These are phyloP conservation scores for Cryptosula pallasiana DNA, from an alignment of 2,888 invertebrate species.

Conservation along the genomic window DNA sequence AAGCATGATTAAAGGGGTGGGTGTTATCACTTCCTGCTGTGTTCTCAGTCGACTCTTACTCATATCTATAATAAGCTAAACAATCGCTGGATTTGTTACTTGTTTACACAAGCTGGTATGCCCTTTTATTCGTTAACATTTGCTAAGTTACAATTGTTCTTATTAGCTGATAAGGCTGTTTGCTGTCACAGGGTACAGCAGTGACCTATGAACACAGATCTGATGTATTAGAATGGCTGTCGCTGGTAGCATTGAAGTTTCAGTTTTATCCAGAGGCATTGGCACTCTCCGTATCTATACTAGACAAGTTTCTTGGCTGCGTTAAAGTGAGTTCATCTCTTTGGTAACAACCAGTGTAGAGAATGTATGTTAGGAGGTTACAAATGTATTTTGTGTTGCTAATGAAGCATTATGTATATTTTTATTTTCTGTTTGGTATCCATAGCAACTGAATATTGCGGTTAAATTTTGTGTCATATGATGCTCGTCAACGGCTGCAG, in stretches of 20 bases:
- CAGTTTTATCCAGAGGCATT: constrained; percentile 45
- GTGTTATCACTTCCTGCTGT: background rate
- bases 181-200: background rate
- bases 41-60: background rate
- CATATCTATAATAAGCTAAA: background rate
- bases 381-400: background rate
- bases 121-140: background rate
- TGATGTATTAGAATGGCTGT: constrained; percentile 39
- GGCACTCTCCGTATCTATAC: constrained; percentile 40
- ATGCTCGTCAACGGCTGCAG: too few relatives aligned
- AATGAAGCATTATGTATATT: too few relatives aligned
- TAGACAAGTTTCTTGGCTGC: constrained; percentile 45
- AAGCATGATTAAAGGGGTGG: background rate
- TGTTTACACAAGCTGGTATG: background rate
- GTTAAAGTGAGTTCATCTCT: constrained; percentile 47
- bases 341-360: too few relatives aligned
- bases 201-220: constrained; percentile 35
- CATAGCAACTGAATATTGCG: too few relatives aligned
- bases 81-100: background rate
- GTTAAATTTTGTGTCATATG: too few relatives aligned
- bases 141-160: background rate
- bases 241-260: constrained; percentile 37
- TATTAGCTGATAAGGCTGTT: too few relatives aligned
- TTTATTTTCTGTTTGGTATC: too few relatives aligned
- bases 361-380: too few relatives aligned